These are phyloP conservation scores for Acanthopleura granulata DNA, from an alignment of 2,888 invertebrate species.

Conservation along the genomic window DNA sequence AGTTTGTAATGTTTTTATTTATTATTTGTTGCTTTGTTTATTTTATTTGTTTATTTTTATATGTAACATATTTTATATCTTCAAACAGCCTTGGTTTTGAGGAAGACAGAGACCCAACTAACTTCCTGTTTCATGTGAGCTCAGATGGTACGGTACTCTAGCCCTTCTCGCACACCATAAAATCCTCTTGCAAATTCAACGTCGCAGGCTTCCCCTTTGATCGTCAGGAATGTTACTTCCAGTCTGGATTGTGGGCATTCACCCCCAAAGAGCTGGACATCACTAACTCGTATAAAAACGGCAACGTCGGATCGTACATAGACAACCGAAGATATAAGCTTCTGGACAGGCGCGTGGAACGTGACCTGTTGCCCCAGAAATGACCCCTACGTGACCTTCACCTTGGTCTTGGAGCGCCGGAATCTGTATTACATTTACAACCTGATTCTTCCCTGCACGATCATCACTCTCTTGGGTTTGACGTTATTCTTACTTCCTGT, in stretches of 20 bases:
- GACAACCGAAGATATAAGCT: conserved; percentile 22
- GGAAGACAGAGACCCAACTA: neutral
- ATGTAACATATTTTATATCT: neutral
- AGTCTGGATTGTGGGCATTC: conserved; percentile 19
- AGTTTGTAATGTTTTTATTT: too few relatives aligned
- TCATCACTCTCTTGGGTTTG: conserved; percentile 32
- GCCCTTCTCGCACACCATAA: neutral
- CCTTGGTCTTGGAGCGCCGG: conserved; percentile 21
- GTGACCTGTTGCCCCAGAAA: conserved; percentile 21
- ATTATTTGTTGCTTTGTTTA: neutral
- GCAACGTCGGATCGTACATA: conserved; percentile 8
- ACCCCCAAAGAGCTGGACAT: neutral
- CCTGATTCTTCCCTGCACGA: conserved; percentile 40
- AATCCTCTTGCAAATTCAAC: conserved; percentile 19
- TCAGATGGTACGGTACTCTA: neutral
- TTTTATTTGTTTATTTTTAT: neutral
- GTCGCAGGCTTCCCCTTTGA: conserved; percentile 20
- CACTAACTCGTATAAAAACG: neutral
- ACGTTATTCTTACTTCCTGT: conserved; percentile 39
- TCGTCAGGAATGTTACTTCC: conserved; percentile 23
- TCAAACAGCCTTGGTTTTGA: conserved; percentile 1
- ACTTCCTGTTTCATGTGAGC: neutral
- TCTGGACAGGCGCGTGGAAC: neutral
- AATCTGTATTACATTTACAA: conserved; percentile 43
- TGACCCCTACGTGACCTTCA: conserved; percentile 26